Evolutionary conservation across 2,113 vertebrate species (phyloP).

Genomic region (Ailuropoda melanoleuca): DNA sequence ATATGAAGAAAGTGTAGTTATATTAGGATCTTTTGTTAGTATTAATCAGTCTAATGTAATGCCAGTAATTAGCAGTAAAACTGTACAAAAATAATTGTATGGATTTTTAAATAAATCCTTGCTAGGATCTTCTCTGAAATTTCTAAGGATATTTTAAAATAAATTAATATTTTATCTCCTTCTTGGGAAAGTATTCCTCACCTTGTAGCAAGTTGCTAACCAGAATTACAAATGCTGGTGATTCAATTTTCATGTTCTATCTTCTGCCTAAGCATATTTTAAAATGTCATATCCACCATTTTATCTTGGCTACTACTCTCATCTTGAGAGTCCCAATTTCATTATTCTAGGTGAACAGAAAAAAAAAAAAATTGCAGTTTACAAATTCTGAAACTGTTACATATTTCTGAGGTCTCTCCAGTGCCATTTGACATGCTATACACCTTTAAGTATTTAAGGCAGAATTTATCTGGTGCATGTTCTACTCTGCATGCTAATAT

Average conservation of each 20-base stretch:
- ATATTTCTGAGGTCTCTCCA: background rate
- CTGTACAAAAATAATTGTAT: background rate
- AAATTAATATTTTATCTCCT: background rate
- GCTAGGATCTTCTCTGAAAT: background rate
- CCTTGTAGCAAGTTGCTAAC: background rate
- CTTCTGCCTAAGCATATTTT: background rate
- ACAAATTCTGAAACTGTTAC: background rate
- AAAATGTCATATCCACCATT: background rate
- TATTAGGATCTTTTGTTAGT: background rate
- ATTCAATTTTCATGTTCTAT: background rate
- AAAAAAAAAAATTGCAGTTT: background rate
- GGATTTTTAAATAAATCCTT: background rate
- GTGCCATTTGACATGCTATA: background rate
- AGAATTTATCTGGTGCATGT: background rate
- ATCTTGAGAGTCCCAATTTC: background rate
- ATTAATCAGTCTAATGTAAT: background rate
- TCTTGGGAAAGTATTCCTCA: background rate
- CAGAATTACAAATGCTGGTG: background rate
- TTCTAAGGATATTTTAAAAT: background rate
- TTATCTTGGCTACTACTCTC: background rate
- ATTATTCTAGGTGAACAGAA: background rate
- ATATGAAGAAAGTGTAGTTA: background rate
- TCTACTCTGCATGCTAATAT: background rate
- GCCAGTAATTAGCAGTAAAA: background rate
- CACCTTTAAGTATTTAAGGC: background rate